Percentiles rank a stretch among this genome's conserved stretches.
Evolutionary conservation across 2,888 invertebrate species (phyloP).

Genomic region (Melieria picta): DNA sequence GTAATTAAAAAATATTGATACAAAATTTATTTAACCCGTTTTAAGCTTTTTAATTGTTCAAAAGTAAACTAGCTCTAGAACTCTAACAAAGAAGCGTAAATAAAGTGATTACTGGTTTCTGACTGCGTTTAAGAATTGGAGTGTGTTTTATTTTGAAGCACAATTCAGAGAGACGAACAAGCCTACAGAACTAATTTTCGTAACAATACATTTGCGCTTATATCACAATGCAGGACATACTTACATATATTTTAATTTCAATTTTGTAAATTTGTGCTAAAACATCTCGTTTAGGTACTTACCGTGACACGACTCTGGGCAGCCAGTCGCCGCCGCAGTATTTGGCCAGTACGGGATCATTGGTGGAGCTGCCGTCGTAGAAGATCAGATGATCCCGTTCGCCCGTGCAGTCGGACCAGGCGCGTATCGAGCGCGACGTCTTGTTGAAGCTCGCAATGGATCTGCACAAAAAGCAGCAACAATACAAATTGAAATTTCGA

Average conservation of each 20-base stretch:
- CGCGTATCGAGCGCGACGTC: slow-evolving; percentile 77
- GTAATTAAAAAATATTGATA: too few relatives aligned
- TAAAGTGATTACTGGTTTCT: too few relatives aligned
- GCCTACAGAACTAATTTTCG: too few relatives aligned
- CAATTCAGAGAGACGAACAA: too few relatives aligned
- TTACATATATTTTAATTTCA: neutral
- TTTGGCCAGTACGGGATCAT: slow-evolving; percentile 84
- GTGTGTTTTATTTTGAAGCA: too few relatives aligned
- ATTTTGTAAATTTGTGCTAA: neutral
- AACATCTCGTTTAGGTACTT: slow-evolving; percentile 47
- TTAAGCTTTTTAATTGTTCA: too few relatives aligned
- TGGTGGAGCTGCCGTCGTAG: slow-evolving; percentile 84
- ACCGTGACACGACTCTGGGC: slow-evolving; percentile 78
- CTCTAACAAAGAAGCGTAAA: too few relatives aligned
- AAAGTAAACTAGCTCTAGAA: too few relatives aligned
- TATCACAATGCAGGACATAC: neutral
- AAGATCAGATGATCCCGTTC: slow-evolving; percentile 86
- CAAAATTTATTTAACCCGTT: too few relatives aligned
- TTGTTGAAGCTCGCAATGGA: slow-evolving; percentile 73
- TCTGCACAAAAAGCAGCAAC: slow-evolving; percentile 47
- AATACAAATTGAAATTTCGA: too few relatives aligned
- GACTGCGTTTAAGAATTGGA: too few relatives aligned
- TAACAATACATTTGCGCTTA: too few relatives aligned
- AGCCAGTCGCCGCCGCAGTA: slow-evolving; percentile 90
- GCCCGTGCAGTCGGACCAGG: slow-evolving; percentile 84